A percentile compares a stretch with the other conserved stretches of the same genome.
phyloP scores from a whole-genome alignment of 2,113 vertebrate genomes.

The Gallinago media region DNA sequence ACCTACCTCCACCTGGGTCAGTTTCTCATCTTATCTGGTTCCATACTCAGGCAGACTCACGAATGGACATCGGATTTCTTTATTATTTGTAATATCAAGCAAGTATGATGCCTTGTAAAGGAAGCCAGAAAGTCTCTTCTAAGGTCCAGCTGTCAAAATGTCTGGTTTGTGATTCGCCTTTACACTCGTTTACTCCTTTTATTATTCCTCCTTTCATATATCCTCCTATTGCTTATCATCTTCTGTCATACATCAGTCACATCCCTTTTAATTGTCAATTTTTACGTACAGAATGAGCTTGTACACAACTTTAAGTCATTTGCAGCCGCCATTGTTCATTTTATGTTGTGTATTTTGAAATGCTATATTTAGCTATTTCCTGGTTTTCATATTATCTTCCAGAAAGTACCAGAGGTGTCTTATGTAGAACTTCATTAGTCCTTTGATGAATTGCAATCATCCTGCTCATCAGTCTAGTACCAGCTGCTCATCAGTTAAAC shows the following conservation, averaged over 20 bases:
- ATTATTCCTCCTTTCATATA: neutral
- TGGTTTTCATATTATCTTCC: neutral
- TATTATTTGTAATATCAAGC: neutral
- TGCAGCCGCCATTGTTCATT: neutral
- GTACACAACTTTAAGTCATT: neutral
- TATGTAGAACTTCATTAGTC: neutral
- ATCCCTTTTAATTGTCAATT: neutral
- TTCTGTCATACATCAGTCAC: neutral
- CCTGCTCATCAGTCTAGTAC: slow-evolving; percentile 20
- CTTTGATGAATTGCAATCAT: slow-evolving; percentile 56
- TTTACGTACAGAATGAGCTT: neutral
- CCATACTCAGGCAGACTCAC: neutral
- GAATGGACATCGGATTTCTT: neutral
- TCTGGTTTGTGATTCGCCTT: neutral
- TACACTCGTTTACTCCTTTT: neutral
- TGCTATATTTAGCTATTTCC: neutral
- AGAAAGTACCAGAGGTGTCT: slow-evolving; percentile 27
- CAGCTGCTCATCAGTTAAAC: slow-evolving; percentile 58
- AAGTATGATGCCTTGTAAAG: neutral
- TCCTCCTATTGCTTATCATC: neutral
- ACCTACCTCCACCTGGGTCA: neutral
- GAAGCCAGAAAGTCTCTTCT: neutral
- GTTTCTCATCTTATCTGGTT: neutral
- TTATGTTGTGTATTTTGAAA: neutral
- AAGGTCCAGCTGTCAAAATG: neutral